These are phyloP conservation scores for Eubasilissa splendida DNA, from an alignment of 2,888 invertebrate genomes.

Conservation along the genomic window DNA sequence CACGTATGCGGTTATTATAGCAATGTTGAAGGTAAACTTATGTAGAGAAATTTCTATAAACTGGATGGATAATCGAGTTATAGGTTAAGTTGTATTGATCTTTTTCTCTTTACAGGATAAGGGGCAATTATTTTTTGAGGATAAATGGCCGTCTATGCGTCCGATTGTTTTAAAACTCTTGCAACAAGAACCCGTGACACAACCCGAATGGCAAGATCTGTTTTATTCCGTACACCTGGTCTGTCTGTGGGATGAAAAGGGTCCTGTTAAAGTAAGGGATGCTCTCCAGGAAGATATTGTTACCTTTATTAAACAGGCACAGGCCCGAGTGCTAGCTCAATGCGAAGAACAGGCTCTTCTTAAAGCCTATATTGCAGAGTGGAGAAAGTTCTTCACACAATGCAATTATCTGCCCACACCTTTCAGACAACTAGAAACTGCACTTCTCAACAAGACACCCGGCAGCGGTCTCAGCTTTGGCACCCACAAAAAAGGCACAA, in stretches of 20 bases:
- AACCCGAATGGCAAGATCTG: conserved; percentile 97
- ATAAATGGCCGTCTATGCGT: conserved; percentile 97
- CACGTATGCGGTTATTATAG: conserved; percentile 43
- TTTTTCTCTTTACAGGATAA: conserved; percentile 75
- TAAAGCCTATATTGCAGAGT: conserved; percentile 97
- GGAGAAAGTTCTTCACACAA: conserved; percentile 98
- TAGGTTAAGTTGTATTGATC: conserved; percentile 54
- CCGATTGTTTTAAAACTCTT: conserved; percentile 94
- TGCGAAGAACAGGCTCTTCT: conserved; percentile 95
- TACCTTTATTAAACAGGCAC: conserved; percentile 94
- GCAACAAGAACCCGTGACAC: conserved; percentile 94
- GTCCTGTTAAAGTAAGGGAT: conserved; percentile 89
- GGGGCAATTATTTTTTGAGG: conserved; percentile 90
- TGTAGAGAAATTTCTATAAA: background rate
- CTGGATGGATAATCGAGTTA: conserved; percentile 11
- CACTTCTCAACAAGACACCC: conserved; percentile 75
- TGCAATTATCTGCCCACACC: conserved; percentile 97
- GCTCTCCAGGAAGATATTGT: conserved; percentile 93
- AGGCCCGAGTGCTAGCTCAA: conserved; percentile 90
- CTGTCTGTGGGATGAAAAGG: conserved; percentile 98
- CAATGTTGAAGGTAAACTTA: conserved; percentile 48
- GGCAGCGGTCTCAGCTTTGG: conserved; percentile 63
- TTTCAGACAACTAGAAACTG: conserved; percentile 92
- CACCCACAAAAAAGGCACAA: conserved; percentile 71
- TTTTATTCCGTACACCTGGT: conserved; percentile 97